Evolutionary conservation across 1,140 invertebrate species (phyloP).

Genomic region (Ectropis grisescens): DNA sequence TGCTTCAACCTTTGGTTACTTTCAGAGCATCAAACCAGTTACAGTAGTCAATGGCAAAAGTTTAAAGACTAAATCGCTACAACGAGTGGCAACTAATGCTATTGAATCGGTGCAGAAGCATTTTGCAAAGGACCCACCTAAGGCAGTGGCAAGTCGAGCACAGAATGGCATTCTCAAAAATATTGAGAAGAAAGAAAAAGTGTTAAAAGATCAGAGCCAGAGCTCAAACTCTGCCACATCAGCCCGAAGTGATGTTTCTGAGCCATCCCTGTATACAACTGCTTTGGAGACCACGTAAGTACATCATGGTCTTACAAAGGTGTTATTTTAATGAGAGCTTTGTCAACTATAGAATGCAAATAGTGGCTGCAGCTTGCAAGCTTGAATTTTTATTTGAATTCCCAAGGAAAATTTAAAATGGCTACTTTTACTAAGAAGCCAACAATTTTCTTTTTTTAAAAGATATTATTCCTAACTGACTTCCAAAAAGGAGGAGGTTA

Average conservation of each 20-base stretch:
- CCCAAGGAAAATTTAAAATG: no score
- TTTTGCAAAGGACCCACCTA: slow-evolving; percentile 60
- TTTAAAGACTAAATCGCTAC: slow-evolving; percentile 44
- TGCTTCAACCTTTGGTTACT: no score
- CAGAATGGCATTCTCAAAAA: slow-evolving; percentile 69
- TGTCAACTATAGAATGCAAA: no score
- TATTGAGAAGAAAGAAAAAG: slow-evolving; percentile 58
- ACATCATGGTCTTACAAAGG: no score
- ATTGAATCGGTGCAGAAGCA: slow-evolving; percentile 62
- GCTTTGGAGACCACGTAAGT: slow-evolving; percentile 80
- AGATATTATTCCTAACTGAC: no score
- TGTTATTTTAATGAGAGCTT: no score
- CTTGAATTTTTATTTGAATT: no score
- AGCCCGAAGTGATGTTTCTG: slow-evolving; percentile 73
- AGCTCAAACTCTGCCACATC: slow-evolving; percentile 50
- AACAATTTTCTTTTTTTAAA: no score
- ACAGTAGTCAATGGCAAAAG: slow-evolving; percentile 39
- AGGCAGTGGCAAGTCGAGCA: slow-evolving; percentile 36
- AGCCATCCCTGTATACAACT: slow-evolving; percentile 79
- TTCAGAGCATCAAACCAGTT: slow-evolving; percentile 52
- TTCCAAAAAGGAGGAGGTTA: no score
- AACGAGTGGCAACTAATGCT: slow-evolving; percentile 47
- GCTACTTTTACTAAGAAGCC: no score
- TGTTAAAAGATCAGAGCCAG: slow-evolving; percentile 35
- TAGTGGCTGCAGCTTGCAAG: no score